A percentile compares a stretch with the other conserved stretches of the same genome.
Conservation (phyloP, 2,797 vertebrate genomes). For the Falco cherrug region DNA sequence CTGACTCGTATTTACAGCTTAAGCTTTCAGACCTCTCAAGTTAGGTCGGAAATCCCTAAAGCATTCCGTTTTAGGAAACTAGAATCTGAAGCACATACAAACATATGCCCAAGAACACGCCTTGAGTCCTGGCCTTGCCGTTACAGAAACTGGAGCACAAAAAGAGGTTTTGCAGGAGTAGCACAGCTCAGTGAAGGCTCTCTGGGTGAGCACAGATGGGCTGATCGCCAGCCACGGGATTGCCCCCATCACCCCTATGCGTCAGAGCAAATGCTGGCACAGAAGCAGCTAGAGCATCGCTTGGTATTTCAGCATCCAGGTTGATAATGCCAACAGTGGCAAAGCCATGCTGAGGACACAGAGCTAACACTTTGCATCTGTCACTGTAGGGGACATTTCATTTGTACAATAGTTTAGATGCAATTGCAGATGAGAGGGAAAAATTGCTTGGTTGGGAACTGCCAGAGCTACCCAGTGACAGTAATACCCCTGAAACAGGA, state of each 20-base stretch:
- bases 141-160: background rate
- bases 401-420: background rate
- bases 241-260: rapidly evolving
- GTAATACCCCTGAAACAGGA: background rate
- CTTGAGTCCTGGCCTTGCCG: background rate
- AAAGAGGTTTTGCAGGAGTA: background rate
- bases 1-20: background rate
- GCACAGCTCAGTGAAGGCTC: background rate
- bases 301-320: background rate
- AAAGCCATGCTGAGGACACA: background rate
- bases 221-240: background rate
- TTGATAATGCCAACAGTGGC: background rate
- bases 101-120: rapidly evolving
- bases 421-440: background rate
- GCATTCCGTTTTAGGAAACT: background rate
- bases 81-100: background rate
- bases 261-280: background rate
- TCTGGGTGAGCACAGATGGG: too few species aligned
- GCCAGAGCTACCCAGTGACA: background rate
- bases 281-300: background rate
- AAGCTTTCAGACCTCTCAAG: background rate
- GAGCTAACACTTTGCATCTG: background rate
- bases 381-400: background rate
- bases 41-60: background rate
- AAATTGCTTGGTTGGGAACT: background rate